phyloP scores from a whole-genome alignment of 1,140 invertebrate species.

The Drosophila yakuba region DNA sequence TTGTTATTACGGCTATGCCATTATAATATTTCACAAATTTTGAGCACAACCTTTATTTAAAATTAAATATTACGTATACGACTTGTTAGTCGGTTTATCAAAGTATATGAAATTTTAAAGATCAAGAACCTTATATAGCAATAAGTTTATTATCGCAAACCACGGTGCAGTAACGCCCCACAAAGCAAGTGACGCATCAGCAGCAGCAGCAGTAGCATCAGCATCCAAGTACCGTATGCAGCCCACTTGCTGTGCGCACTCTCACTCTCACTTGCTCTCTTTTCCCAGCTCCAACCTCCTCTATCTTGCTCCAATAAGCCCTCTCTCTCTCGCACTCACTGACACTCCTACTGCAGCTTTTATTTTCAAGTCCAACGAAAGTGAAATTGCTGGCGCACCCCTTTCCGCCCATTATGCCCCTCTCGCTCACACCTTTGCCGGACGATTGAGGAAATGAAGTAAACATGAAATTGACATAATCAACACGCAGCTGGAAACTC shows the following conservation, averaged over 20 bases:
- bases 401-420: conserved; percentile 9
- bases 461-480: conserved; percentile 82
- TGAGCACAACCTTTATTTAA: too few species aligned
- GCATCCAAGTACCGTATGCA: conserved; percentile 55
- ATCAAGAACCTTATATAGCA: background rate
- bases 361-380: conserved; percentile 79
- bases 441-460: conserved; percentile 76
- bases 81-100: too few species aligned
- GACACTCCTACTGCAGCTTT: conserved; percentile 47
- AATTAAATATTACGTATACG: too few species aligned
- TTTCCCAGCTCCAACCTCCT: conserved; percentile 1
- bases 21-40: too few species aligned
- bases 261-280: conserved; percentile 41
- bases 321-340: conserved; percentile 5
- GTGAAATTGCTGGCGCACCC: conserved; percentile 67
- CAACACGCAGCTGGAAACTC: conserved; percentile 59
- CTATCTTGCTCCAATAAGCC: background rate
- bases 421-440: conserved; percentile 4
- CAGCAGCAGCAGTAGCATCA: conserved; percentile 41
- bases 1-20: too few species aligned
- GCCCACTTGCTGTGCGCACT: conserved; percentile 23
- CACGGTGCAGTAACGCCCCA: conserved; percentile 29
- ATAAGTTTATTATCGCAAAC: too few species aligned
- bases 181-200: conserved; percentile 23
- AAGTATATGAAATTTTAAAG: too few species aligned